A percentile compares a stretch with the other conserved stretches of the same genome.
Conservation (phyloP, 2,797 vertebrate species). For the Luscinia luscinia region DNA sequence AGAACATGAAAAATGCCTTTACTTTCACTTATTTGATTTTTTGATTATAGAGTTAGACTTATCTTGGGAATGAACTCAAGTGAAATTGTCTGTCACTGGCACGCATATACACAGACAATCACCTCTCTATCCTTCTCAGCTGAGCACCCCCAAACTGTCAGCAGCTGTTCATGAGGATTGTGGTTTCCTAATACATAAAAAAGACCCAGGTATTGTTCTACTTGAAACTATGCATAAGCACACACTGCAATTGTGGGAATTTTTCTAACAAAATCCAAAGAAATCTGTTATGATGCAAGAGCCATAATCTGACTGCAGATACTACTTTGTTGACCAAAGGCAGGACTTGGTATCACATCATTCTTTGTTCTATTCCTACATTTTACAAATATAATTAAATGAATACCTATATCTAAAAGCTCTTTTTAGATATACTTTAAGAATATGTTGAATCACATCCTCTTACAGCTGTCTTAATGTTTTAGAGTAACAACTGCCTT, state of each 20-base stretch:
- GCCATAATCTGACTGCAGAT: not conserved
- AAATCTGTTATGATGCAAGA: not conserved
- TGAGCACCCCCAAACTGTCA: not conserved
- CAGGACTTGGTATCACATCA: rapidly evolving
- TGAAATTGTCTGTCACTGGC: not conserved
- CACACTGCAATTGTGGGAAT: not conserved
- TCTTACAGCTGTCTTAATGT: not conserved
- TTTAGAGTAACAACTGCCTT: not conserved
- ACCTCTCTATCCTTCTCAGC: not conserved
- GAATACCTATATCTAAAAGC: not conserved
- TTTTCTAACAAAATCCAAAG: not conserved
- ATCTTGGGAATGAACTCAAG: not conserved
- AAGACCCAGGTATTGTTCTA: not conserved
- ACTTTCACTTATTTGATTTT: not conserved
- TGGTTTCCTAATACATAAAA: not conserved
- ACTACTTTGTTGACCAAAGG: not conserved
- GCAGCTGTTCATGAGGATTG: not conserved
- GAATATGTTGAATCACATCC: not conserved
- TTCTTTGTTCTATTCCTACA: not conserved
- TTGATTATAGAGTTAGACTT: not conserved
- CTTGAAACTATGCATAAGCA: not conserved
- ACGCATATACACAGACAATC: not conserved
- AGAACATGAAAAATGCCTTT: not conserved
- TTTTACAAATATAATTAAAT: not conserved
- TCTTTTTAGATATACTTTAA: not conserved